Percentiles rank a stretch among this genome's conserved stretches.
Conservation (phyloP, 2,888 invertebrate genomes). For the Spilosoma lubricipeda region DNA sequence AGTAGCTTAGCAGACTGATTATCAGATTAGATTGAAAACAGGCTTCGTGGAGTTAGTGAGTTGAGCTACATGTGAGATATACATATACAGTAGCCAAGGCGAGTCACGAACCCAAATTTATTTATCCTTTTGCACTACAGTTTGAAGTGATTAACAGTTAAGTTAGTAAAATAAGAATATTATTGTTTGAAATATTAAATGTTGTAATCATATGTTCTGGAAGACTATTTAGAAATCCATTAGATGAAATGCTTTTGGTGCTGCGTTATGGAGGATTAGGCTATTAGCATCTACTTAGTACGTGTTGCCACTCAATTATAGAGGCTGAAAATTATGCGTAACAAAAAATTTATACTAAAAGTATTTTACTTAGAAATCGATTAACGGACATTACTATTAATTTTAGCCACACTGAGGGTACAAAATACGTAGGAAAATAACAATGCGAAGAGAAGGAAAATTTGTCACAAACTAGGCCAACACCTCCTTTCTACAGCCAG, state of each 20-base stretch:
- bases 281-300: not conserved
- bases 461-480: no score
- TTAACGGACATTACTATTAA: no score
- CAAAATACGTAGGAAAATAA: no score
- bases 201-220: not conserved
- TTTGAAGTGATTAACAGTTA: not conserved
- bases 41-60: not conserved
- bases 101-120: not conserved
- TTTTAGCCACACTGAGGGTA: no score
- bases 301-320: not conserved
- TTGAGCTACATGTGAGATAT: not conserved
- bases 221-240: not conserved
- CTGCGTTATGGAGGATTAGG: not conserved
- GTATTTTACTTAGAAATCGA: no score
- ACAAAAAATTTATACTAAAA: no score
- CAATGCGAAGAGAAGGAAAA: no score
- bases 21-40: conserved; percentile 7
- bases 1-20: not conserved
- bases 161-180: not conserved
- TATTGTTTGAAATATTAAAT: not conserved
- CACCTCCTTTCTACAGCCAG: no score
- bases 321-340: not conserved
- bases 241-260: not conserved
- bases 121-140: not conserved
- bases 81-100: not conserved